Conservation (phyloP, 2,797 vertebrate genomes). For the Channa striata region DNA sequence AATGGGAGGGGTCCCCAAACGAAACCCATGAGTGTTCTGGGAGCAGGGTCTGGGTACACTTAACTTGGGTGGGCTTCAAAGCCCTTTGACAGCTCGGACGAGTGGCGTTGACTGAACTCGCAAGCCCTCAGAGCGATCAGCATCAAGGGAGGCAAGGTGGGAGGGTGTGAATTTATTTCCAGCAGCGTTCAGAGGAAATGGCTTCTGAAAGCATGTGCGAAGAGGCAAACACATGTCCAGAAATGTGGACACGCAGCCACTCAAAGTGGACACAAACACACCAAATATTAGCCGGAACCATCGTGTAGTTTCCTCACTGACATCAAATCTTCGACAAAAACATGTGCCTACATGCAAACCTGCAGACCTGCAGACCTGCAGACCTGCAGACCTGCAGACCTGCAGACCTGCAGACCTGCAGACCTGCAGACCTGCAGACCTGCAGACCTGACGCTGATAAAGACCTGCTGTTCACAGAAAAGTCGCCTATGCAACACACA, state of each 20-base stretch:
- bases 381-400: no score
- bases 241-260: conserved; percentile 17
- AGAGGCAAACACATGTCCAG: conserved; percentile 5
- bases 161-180: conserved; percentile 38
- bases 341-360: conserved; percentile 40
- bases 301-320: conserved; percentile 20
- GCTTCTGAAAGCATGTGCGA: conserved; percentile 28
- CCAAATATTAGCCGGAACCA: not conserved
- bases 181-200: conserved; percentile 35
- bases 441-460: no score
- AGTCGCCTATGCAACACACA: conserved; percentile 63
- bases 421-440: no score
- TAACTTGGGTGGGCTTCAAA: conserved; percentile 75
- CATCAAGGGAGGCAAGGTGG: conserved; percentile 27
- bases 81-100: conserved; percentile 60
- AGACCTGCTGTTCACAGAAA: conserved; percentile 32
- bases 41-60: conserved; percentile 22
- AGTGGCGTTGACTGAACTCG: conserved; percentile 75
- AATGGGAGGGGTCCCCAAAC: not conserved
- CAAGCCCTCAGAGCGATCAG: conserved; percentile 52
- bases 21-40: not conserved
- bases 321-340: conserved; percentile 17
- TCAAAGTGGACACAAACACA: conserved; percentile 4
- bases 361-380: no score
- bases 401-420: no score